Conservation (phyloP, 2,888 invertebrate genomes). For the Mythimna lalbum region DNA sequence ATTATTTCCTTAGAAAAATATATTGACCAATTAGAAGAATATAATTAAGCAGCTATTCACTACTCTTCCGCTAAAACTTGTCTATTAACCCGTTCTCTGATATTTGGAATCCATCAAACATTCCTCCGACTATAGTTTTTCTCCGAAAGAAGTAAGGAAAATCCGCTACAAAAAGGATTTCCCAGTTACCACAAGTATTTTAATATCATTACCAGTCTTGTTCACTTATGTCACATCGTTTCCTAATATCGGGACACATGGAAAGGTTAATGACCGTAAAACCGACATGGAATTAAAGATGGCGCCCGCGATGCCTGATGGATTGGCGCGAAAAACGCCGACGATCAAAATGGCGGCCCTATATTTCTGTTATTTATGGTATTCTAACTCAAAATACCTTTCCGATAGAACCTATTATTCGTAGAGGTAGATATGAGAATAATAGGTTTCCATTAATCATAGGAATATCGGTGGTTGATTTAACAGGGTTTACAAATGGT, state of each 20-base stretch:
- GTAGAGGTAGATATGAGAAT: slow-evolving; percentile 39
- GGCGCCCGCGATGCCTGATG: slow-evolving; percentile 19
- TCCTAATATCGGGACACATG: slow-evolving; percentile 13
- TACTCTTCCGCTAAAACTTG: slow-evolving; percentile 18
- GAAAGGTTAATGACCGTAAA: slow-evolving; percentile 38
- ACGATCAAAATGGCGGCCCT: slow-evolving; percentile 15
- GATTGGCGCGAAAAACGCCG: slow-evolving; percentile 32
- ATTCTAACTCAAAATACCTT: slow-evolving; percentile 25
- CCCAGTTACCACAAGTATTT: slow-evolving; percentile 7
- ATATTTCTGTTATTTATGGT: slow-evolving; percentile 19
- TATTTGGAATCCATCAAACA: slow-evolving; percentile 20
- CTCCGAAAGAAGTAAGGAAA: slow-evolving; percentile 28
- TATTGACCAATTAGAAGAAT: slow-evolving; percentile 1
- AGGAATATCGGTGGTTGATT: slow-evolving; percentile 23
- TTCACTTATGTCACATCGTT: slow-evolving; percentile 28
- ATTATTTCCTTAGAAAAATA: slow-evolving; percentile 9
- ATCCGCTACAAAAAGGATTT: slow-evolving; percentile 21
- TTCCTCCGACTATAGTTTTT: slow-evolving; percentile 21
- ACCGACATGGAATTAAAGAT: slow-evolving; percentile 23
- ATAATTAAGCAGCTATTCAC: slow-evolving; percentile 1
- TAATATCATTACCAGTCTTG: slow-evolving; percentile 29
- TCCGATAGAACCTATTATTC: slow-evolving; percentile 32
- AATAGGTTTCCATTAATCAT: slow-evolving; percentile 39
- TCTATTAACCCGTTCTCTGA: slow-evolving; percentile 1
- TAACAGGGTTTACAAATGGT: slow-evolving; percentile 42